Evolutionary conservation across 2,113 vertebrate species (phyloP), one percentile per base, ranked within the genome.

Genomic region (Epinephelus moara): DNA sequence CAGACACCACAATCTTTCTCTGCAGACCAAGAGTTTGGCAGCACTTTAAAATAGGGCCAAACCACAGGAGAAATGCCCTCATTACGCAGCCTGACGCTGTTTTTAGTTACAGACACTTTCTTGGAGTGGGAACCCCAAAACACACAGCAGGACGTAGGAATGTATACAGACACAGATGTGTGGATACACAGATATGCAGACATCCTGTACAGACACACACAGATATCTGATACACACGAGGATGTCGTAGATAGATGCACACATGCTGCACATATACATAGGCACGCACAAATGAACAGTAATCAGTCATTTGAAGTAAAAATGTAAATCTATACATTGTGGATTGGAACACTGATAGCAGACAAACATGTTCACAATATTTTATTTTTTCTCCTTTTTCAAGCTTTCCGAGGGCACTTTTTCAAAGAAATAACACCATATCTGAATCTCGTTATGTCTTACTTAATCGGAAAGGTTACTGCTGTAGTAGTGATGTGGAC

Each of bases 31-130:
- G 42, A 76, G 33, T 72, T 78, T 79, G 78, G 78, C 80, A 83
- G 80, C 76, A 30, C 15, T 82, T 81, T 81, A 82, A 89, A 93
- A 91, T 88, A 69, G 66, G 72, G 77, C 73, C 71, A 81, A 87
- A 86, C 74, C 91, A 78, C 80, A 42, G 30, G 86, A 88, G 91
- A 87, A 80, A 80, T 85, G 88, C 53, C 80, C 92, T 94, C 88
- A 80, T 93, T 93, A 90, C 71, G 70, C 50, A 86, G 84, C 23
- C 78, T 80, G 80, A 91, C 72, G 52, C 71, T 75, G 37, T 78
- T 90, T 82, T 88, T 45, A 84, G 74, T 70, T 27, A 9, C 9
- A 68, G 33, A 78, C 73, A 59, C 56, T 84, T 82, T 87, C 70
- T 82, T 77, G 70, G 56, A 84, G 61, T 23, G 73, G 57, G 63